phyloP scores from a whole-genome alignment of 2,797 vertebrate species.

The Malurus leucopterus region DNA sequence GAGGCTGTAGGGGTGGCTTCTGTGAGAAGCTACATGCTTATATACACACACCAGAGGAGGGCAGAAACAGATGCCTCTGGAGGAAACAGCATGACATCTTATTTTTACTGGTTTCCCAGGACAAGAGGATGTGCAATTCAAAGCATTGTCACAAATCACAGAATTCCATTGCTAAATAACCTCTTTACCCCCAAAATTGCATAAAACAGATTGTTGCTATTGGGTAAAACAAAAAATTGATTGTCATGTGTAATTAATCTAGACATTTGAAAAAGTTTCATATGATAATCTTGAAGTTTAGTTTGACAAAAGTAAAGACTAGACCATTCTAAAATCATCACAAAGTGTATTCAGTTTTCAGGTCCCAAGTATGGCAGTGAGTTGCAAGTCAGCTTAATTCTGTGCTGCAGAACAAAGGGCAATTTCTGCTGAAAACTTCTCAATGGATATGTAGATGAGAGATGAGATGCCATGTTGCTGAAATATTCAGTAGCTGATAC shows the following conservation, averaged over 20 bases:
- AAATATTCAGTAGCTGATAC: conserved; percentile 75
- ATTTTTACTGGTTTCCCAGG: not conserved
- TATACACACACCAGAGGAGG: not conserved
- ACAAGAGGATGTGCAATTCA: not conserved
- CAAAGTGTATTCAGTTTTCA: conserved; percentile 45
- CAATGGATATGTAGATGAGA: conserved; percentile 71
- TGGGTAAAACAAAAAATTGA: conserved; percentile 20
- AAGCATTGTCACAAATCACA: conserved; percentile 17
- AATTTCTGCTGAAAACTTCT: conserved; percentile 68
- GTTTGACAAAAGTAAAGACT: conserved; percentile 54
- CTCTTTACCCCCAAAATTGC: not conserved
- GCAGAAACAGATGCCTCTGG: not conserved
- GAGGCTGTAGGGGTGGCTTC: not conserved
- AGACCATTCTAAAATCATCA: conserved; percentile 45
- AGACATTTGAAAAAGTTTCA: conserved; percentile 43
- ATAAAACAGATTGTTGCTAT: not conserved
- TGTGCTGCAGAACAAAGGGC: conserved; percentile 67
- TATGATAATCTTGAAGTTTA: conserved; percentile 49
- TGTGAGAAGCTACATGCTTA: not conserved
- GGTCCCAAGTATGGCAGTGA: conserved; percentile 40
- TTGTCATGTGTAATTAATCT: conserved; percentile 23
- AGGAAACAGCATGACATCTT: not conserved
- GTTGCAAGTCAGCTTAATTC: conserved; percentile 62
- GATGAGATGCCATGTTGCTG: conserved; percentile 52
- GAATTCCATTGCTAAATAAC: conserved; percentile 27